Evolutionary conservation across 1,140 invertebrate species (phyloP).

Genomic region (Limonius californicus): DNA sequence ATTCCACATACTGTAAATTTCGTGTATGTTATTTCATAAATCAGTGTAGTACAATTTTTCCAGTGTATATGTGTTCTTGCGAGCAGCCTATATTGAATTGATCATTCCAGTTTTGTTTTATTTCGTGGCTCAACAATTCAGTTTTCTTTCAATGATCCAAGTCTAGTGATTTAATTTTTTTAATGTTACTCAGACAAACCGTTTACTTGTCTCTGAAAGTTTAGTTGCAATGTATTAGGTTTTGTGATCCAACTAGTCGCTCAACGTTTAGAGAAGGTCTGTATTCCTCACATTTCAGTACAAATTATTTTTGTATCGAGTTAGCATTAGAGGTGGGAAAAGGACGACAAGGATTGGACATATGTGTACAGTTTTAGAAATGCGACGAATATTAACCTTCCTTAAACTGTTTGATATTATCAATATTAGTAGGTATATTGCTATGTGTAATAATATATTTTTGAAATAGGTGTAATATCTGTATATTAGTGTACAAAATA

Average conservation of each 20-base stretch:
- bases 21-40: neutral
- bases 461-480: slow-evolving; percentile 30
- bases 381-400: neutral
- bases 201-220: neutral
- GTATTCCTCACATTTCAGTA: slow-evolving; percentile 15
- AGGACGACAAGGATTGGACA: no score
- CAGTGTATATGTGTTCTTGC: neutral
- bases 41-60: neutral
- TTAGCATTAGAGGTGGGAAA: slow-evolving; percentile 1
- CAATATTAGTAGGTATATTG: slow-evolving; percentile 1
- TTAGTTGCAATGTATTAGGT: slow-evolving; percentile 39
- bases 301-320: slow-evolving; percentile 30
- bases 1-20: neutral
- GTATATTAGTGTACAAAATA: slow-evolving; percentile 36
- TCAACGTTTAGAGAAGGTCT: slow-evolving; percentile 15
- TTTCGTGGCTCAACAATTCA: neutral
- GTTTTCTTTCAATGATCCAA: no score
- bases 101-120: neutral
- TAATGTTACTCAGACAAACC: neutral
- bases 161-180: no score
- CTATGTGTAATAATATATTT: slow-evolving; percentile 27
- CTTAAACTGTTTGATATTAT: slow-evolving; percentile 15
- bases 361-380: neutral
- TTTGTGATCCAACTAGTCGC: slow-evolving; percentile 44
- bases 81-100: neutral